Evolutionary conservation across 1,140 invertebrate genomes (phyloP), one percentile per base, ranked within the genome.

Genomic region (Mizuhopecten yessoensis): DNA sequence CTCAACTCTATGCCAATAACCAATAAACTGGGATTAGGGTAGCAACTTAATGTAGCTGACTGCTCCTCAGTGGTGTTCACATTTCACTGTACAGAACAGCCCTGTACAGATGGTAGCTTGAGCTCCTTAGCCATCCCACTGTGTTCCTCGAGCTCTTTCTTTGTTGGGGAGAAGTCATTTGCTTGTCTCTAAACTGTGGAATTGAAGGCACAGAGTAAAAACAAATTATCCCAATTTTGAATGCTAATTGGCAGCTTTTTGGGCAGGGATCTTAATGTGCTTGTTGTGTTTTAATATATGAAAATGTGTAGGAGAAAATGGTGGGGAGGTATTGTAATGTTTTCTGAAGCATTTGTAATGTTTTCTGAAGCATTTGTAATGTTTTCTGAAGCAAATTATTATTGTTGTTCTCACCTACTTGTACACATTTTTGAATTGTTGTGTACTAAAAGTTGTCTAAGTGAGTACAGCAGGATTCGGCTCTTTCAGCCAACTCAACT

Each of bases 31-130:
- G 57, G 57, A 75, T 75, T 75, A 75, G 57, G 57, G 57, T 29
- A 75, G 57, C 57, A 75, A 75, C 29, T 75, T 75, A 75, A 75
- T 75, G 57, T 17, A 29, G 57, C 57, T 75, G n/a, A n/a, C 57
- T 75, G 57, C 57, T 57, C 45, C 17, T 57, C 5, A 7, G 17
- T 20, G 17, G 10, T 45, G 9, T 20, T 45, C 42, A 45, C 42
- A 75, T 29, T 5, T 3, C 57, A 29, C 57, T 29, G 29, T 75
- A n/a, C 17, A n/a, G 57, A 17, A 75, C 11, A 75, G n/a, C 57
- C n/a, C 15, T 75, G 57, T 75, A 75, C 57, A 75, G 57, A 75
- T 75, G 57, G 23, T 23, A 17, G n/a, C n/a, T 5, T 13, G 5
- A 39, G 5, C 36, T 39, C 36, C n/a, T n/a, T n/a, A n/a, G n/a